phyloP scores from a whole-genome alignment of 2,888 invertebrate genomes.

The Aspidapion aeneum region DNA sequence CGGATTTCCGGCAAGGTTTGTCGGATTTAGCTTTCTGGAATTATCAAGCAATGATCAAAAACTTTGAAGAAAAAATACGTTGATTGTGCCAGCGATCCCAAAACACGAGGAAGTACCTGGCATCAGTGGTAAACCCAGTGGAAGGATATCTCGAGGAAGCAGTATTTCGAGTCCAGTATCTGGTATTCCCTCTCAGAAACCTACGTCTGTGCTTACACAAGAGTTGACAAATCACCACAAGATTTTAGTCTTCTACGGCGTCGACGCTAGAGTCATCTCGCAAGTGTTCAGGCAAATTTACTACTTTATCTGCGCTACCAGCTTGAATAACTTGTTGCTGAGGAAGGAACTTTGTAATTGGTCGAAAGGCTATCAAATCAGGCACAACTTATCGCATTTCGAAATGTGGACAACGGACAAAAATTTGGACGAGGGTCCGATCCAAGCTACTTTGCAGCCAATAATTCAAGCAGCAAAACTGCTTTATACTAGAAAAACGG shows the following conservation, averaged over 20 bases:
- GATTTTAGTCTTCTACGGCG: slow-evolving; percentile 66
- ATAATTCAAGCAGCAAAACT: slow-evolving; percentile 95
- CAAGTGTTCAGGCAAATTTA: slow-evolving; percentile 88
- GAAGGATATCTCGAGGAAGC: slow-evolving; percentile 40
- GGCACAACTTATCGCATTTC: slow-evolving; percentile 89
- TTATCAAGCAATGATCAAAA: slow-evolving; percentile 64
- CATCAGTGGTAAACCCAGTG: slow-evolving; percentile 56
- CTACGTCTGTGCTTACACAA: slow-evolving; percentile 64
- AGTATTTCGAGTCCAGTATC: slow-evolving; percentile 39
- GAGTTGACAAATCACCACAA: slow-evolving; percentile 66
- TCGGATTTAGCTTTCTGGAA: slow-evolving; percentile 83
- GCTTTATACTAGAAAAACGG: slow-evolving; percentile 90
- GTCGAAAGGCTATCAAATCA: slow-evolving; percentile 96
- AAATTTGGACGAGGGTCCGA: slow-evolving; percentile 55
- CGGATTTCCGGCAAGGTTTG: slow-evolving; percentile 83
- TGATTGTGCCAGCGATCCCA: slow-evolving; percentile 86
- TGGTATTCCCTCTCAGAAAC: slow-evolving; percentile 47
- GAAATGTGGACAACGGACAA: slow-evolving; percentile 94
- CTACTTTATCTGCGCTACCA: slow-evolving; percentile 92
- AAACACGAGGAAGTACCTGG: slow-evolving; percentile 91
- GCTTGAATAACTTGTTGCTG: slow-evolving; percentile 89
- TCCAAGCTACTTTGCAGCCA: slow-evolving; percentile 76
- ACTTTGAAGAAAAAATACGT: slow-evolving; percentile 52
- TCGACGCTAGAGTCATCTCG: slow-evolving; percentile 76
- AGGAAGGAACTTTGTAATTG: slow-evolving; percentile 97